Conservation (phyloP, 1,140 invertebrate species). For the Helicorthomorpha holstii region DNA sequence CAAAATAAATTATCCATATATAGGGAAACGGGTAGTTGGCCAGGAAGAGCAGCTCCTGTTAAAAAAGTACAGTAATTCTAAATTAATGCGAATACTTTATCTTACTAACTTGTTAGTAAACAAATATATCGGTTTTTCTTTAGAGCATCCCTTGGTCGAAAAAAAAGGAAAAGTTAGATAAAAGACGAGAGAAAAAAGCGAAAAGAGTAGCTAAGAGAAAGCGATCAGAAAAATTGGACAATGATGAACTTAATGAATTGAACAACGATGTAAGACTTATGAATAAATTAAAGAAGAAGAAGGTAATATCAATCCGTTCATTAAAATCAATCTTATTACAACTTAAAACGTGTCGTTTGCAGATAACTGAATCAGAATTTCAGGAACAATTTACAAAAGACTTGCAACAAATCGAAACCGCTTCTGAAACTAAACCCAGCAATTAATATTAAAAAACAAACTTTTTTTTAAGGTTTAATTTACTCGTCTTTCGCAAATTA, state of each 20-base stretch:
- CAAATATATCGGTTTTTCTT: background rate
- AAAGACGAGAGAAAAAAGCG: conserved; percentile 40
- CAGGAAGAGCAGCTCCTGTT: conserved; percentile 34
- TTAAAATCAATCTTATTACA: too few species aligned
- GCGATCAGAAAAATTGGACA: conserved; percentile 29
- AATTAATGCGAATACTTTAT: too few species aligned
- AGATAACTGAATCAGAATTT: too few species aligned
- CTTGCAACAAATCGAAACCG: too few species aligned
- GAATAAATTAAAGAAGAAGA: conserved; percentile 77
- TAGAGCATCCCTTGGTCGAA: conserved; percentile 60
- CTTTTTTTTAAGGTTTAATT: too few species aligned
- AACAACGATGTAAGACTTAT: conserved; percentile 62
- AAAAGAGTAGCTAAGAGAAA: conserved; percentile 27
- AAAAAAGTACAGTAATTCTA: conserved; percentile 17
- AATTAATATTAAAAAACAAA: too few species aligned
- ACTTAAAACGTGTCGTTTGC: too few species aligned
- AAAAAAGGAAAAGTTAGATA: conserved; percentile 52
- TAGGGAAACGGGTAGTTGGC: conserved; percentile 58
- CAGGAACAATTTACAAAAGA: too few species aligned
- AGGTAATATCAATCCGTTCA: too few species aligned
- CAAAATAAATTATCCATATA: conserved; percentile 51
- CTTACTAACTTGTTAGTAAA: background rate
- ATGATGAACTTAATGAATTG: conserved; percentile 68
- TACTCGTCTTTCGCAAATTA: too few species aligned
- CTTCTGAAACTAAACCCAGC: too few species aligned